Evolutionary conservation across 2,113 vertebrate species (phyloP), one percentile per base, ranked within the genome.

Genomic region (Otocyon megalotis): DNA sequence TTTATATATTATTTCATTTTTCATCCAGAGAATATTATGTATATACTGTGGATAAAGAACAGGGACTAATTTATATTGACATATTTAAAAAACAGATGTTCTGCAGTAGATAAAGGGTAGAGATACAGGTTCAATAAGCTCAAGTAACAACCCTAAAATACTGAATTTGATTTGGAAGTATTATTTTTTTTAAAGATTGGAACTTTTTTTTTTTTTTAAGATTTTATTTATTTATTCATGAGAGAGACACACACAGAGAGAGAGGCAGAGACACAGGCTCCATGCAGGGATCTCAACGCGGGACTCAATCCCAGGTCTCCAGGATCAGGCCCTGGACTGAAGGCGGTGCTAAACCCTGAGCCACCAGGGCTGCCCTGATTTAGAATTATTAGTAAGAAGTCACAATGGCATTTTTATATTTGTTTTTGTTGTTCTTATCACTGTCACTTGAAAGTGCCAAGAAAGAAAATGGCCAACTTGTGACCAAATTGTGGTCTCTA

Each of bases 1-100:
- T 79, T 84, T 53, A 72, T 56, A 53, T 7, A 56, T 50, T 74
- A 58, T 74, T 93, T 93, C 22, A 84, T 79, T 83, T 97, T 94
- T 90, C 15, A 74, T 60, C 5, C 32, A 86, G 37, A 60, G 26
- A 60, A 81, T 60, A 37, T 60, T 67, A 74, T 58, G 10, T 1
- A 43, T 63, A 4, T 35, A 84, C 32, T 35, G 1, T 86, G 26
- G 22, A 16, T 50, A 93, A 77, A 83, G 26, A 35, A 32, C 22
- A 50, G 24, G 24, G 24, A 65, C 4, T 79, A 58, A 63, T 19
- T 71, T 56, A 74, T 37, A 7, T 6, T 69, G 30, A 17, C 71
- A 50, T 37, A 10, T 26, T 89, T 65, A 37, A 82, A 88, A 80
- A 17, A 8, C 20, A 50, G 15, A 58, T 90, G 85, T 93, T 93